phyloP scores from a whole-genome alignment of 92 coral and sea anemone genomes.

The Epizoanthus fatuus region DNA sequence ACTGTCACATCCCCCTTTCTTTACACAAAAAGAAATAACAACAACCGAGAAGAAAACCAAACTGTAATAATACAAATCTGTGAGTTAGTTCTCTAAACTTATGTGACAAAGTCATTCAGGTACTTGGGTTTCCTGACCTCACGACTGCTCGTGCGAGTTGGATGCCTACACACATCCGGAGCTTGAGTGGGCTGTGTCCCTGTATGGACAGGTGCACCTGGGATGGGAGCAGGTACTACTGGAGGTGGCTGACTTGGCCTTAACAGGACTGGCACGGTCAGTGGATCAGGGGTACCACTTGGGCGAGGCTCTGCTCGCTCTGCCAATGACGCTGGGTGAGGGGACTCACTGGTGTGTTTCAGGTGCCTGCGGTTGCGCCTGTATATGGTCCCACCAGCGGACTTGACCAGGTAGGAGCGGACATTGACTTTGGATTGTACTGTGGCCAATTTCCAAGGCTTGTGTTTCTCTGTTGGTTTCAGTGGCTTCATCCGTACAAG shows the following conservation, averaged over 20 bases:
- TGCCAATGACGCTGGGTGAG: constrained; percentile 11
- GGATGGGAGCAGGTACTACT: constrained; percentile 17
- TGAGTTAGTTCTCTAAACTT: neutral
- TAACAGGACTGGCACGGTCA: neutral
- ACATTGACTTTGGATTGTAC: constrained; percentile 21
- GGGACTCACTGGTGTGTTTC: neutral
- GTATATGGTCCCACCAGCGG: constrained; percentile 9
- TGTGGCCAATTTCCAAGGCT: constrained; percentile 16
- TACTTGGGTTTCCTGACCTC: constrained; percentile 17
- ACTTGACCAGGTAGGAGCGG: constrained; percentile 20
- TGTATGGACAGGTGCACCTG: constrained; percentile 4
- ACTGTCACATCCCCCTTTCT: too few relatives aligned
- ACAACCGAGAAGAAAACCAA: too few relatives aligned
- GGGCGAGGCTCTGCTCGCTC: constrained; percentile 3
- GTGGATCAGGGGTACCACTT: neutral
- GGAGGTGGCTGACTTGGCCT: neutral
- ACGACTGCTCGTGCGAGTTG: constrained; percentile 3
- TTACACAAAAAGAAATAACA: too few relatives aligned
- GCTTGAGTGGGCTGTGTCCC: constrained; percentile 23
- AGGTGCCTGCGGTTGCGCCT: constrained; percentile 20
- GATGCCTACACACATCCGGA: neutral
- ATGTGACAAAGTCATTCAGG: constrained; percentile 9
- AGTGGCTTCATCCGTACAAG: constrained; percentile 5
- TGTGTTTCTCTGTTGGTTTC: constrained; percentile 25
- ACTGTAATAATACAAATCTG: too few relatives aligned